phyloP scores from a whole-genome alignment of 2,797 vertebrate species.

The Enoplosus armatus region DNA sequence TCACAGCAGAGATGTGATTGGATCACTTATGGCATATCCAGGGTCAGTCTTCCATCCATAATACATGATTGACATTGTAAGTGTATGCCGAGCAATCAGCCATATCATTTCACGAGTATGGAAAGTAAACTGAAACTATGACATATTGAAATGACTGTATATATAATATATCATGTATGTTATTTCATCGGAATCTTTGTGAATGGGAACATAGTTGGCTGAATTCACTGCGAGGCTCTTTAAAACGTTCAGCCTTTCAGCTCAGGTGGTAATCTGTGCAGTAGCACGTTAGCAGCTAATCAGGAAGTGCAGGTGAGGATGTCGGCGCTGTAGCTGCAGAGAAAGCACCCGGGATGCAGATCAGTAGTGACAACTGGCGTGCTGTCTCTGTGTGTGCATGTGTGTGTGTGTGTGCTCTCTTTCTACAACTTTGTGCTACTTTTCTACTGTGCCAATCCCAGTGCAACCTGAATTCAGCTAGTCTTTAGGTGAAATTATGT shows the following conservation, averaged over 20 bases:
- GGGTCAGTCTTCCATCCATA: no score
- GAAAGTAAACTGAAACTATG: no score
- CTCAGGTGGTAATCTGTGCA: slow-evolving; percentile 38
- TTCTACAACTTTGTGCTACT: neutral
- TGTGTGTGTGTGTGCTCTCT: neutral
- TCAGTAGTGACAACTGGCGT: neutral
- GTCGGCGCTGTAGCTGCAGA: neutral
- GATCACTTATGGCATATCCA: no score
- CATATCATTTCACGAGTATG: neutral
- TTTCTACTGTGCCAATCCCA: neutral
- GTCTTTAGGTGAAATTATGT: neutral
- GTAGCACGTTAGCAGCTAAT: slow-evolving; percentile 8
- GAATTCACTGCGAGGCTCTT: neutral
- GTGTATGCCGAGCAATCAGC: neutral
- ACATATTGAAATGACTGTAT: no score
- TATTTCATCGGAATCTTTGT: no score
- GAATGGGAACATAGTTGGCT: no score
- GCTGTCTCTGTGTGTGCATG: neutral
- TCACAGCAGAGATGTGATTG: no score
- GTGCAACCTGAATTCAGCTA: neutral
- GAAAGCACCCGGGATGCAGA: neutral
- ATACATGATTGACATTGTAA: no score
- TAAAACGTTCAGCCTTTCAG: neutral
- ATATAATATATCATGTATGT: no score
- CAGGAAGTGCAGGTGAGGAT: slow-evolving; percentile 6